Conservation (phyloP, 2,888 invertebrate genomes). For the Scaptodrosophila latifasciaeformis region DNA sequence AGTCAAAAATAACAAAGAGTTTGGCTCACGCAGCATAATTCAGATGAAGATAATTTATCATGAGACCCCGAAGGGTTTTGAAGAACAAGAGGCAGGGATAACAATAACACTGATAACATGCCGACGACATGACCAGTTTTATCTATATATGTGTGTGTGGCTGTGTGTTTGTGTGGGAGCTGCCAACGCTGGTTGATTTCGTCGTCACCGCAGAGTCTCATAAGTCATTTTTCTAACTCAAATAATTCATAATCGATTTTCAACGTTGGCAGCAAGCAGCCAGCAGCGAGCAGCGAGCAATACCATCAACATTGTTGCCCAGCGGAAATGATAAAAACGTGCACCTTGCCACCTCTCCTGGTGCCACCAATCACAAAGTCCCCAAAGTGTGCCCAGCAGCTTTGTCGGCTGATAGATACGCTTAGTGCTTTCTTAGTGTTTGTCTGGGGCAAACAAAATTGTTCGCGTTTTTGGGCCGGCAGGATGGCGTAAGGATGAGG, state of each 20-base stretch:
- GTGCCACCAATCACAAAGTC: too few species aligned
- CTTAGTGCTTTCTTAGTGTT: constrained; percentile 9
- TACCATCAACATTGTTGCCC: too few species aligned
- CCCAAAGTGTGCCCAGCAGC: too few species aligned
- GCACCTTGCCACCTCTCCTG: too few species aligned
- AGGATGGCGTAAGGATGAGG: too few species aligned
- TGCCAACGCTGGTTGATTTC: too few species aligned
- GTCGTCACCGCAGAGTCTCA: constrained; percentile 55
- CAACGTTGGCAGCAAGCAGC: constrained; percentile 17
- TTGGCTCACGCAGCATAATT: too few species aligned
- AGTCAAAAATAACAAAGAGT: too few species aligned
- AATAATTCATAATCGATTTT: constrained; percentile 72
- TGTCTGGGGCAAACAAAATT: constrained; percentile 31
- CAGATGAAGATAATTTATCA: constrained; percentile 24
- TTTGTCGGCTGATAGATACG: too few species aligned
- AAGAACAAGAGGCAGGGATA: background rate
- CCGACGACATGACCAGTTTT: constrained; percentile 17
- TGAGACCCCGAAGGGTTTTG: constrained; percentile 6
- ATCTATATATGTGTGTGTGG: constrained; percentile 45
- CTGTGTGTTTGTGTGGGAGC: constrained; percentile 15
- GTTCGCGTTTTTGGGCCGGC: background rate
- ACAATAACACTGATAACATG: constrained; percentile 45
- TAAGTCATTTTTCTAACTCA: constrained; percentile 70
- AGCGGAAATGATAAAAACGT: too few species aligned
- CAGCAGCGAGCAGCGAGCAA: background rate